phyloP scores from a whole-genome alignment of 2,113 vertebrate species.

The Plecturocebus donacophilus region DNA sequence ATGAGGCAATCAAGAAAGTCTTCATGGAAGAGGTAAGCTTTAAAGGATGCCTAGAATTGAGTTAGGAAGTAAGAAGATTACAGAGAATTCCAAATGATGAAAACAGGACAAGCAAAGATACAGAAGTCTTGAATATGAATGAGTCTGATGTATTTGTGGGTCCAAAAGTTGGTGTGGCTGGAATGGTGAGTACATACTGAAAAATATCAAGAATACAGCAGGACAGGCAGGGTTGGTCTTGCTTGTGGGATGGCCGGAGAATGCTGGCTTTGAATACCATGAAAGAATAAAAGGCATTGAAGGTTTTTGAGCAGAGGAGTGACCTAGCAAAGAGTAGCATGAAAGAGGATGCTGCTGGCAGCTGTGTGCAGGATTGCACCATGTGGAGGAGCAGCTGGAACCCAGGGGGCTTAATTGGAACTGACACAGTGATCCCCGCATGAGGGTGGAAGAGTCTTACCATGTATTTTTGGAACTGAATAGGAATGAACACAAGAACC shows the following conservation, averaged over 20 bases:
- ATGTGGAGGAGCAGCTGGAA: background rate
- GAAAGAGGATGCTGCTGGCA: background rate
- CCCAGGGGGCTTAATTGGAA: background rate
- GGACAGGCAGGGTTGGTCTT: background rate
- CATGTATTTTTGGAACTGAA: background rate
- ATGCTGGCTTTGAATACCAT: background rate
- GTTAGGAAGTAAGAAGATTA: background rate
- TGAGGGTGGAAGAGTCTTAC: background rate
- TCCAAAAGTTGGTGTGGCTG: background rate
- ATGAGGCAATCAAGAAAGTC: background rate
- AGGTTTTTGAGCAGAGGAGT: slow-evolving; percentile 16
- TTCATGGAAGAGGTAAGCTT: background rate
- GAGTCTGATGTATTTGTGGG: background rate
- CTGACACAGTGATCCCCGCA: background rate
- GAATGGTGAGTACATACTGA: background rate
- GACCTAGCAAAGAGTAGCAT: background rate
- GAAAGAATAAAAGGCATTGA: background rate
- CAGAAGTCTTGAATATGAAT: background rate
- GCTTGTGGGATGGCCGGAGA: background rate
- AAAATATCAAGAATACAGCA: background rate
- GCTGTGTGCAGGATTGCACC: background rate
- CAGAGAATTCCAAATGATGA: background rate
- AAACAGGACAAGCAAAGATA: background rate
- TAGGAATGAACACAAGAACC: background rate
- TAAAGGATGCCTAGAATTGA: background rate